Percentiles rank a stretch among this genome's conserved stretches.
Evolutionary conservation across 2,797 vertebrate genomes (phyloP).

Genomic region (Holocentrus rufus): DNA sequence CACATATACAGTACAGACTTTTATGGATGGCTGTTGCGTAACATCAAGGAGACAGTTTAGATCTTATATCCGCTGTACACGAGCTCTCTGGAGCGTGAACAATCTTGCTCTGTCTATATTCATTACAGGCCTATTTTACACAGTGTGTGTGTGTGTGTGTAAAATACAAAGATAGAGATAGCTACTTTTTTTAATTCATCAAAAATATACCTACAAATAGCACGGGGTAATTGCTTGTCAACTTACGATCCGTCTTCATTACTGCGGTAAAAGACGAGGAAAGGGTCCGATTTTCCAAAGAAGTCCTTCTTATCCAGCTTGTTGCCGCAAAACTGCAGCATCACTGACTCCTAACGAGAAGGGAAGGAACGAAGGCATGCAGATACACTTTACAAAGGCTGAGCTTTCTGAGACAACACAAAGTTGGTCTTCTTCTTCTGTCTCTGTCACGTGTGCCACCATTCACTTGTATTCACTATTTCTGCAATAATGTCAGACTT

Average conservation of each 20-base stretch:
- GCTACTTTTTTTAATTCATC: constrained; percentile 6
- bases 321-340: constrained; percentile 95
- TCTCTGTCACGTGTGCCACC: no score
- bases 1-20: constrained; percentile 16
- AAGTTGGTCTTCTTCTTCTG: no score
- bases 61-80: constrained; percentile 38
- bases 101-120: constrained; percentile 25
- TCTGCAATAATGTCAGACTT: no score
- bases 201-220: constrained; percentile 11
- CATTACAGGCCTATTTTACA: constrained; percentile 27
- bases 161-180: constrained; percentile 1
- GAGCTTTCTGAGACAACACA: background rate
- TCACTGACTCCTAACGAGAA: constrained; percentile 86
- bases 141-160: background rate
- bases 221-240: constrained; percentile 7
- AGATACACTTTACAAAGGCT: constrained; percentile 1
- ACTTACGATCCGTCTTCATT: constrained; percentile 94
- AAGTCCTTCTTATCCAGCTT: constrained; percentile 96
- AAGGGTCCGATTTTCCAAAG: constrained; percentile 94
- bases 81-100: constrained; percentile 67
- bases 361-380: constrained; percentile 20
- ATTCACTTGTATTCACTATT: no score
- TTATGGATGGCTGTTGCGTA: constrained; percentile 49
- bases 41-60: constrained; percentile 45
- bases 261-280: constrained; percentile 92